Conservation (phyloP, 2,888 invertebrate species). For the Acrobasis consociella region DNA sequence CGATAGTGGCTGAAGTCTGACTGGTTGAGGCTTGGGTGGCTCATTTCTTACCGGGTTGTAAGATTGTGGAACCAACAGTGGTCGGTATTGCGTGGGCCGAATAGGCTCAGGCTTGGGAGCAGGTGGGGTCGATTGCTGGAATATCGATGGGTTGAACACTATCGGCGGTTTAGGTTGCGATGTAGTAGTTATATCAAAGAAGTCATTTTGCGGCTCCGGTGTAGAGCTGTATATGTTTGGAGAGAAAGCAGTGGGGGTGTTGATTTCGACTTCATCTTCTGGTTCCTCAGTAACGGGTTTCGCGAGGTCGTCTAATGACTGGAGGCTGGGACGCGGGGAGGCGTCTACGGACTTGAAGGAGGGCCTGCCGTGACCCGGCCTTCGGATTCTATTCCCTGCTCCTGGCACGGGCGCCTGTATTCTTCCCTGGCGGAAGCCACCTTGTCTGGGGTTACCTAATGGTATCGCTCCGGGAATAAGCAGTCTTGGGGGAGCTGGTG, state of each 20-base stretch:
- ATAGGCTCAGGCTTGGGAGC: constrained; percentile 65
- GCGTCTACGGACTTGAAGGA: constrained; percentile 76
- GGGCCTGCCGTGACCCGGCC: constrained; percentile 70
- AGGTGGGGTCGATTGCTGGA: constrained; percentile 67
- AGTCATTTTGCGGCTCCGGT: constrained; percentile 74
- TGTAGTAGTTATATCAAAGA: constrained; percentile 70
- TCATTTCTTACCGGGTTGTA: constrained; percentile 70
- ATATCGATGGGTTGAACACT: constrained; percentile 69
- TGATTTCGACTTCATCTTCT: constrained; percentile 84
- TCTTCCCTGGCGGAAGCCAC: constrained; percentile 71
- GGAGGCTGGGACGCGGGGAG: constrained; percentile 69
- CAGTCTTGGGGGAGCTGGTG: constrained; percentile 85
- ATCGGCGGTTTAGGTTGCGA: constrained; percentile 74
- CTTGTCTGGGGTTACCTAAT: constrained; percentile 62
- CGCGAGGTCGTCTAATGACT: constrained; percentile 77
- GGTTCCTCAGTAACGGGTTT: constrained; percentile 87
- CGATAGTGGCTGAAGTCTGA: constrained; percentile 71
- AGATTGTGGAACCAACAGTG: constrained; percentile 63
- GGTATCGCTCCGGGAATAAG: constrained; percentile 86
- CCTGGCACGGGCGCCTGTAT: constrained; percentile 56
- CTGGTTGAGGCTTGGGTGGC: constrained; percentile 69
- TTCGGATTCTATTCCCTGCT: constrained; percentile 58
- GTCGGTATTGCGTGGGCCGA: constrained; percentile 73
- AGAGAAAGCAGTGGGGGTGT: constrained; percentile 78
- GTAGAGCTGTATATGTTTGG: constrained; percentile 64